Base-by-base conservation (phyloP, 2,888 invertebrate species). In the Entomobrya multifasciata region DNA sequence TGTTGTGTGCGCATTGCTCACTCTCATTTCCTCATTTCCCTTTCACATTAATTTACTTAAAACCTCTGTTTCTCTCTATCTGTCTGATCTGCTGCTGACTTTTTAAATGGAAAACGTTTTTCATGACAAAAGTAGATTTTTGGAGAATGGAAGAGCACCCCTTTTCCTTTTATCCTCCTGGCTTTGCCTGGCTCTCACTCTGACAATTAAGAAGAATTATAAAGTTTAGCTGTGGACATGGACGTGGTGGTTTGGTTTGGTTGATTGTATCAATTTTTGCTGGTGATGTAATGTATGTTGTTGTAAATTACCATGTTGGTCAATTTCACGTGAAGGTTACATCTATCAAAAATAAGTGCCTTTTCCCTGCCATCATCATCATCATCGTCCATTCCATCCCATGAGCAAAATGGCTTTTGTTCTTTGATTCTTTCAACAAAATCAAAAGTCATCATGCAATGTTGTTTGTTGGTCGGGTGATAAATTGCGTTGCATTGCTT, bases 291-390 rank as follows among this genome's bases (percentile, higher is more conserved):
- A 2, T 13, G 15, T 15, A 41, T n/a, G n/a, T n/a, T n/a, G 57
- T 20, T 41, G 74, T 22, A 52, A 70, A 83, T 83, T 74, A 74
- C 65, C 22, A 76, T 52, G 27, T 83, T 83, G 74, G 82, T 76
- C 76, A 65, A 76, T 62, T 76, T 76, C 22, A 62, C 76, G 36
- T 83, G 83, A 76, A 76, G 76, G 83, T 83, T 83, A 74, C 82
- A 82, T 74, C 47, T 20, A 82, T 82, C 72, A 82, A 82, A n/a
- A 74, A 65, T 57, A 70, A 74, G 62, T 77, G 77, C 15, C 57
- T 36, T 57, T 57, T 22, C 11, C 20, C n/a, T n/a, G n/a, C n/a
- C n/a, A n/a, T n/a, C n/a, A n/a, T n/a, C n/a, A n/a, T n/a, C n/a
- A n/a, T n/a, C n/a, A n/a, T n/a, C n/a, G n/a, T n/a, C n/a, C n/a